These are phyloP conservation scores for Tragelaphus buxtoni DNA, from an alignment of 2,113 vertebrate species.

Conservation along the genomic window DNA sequence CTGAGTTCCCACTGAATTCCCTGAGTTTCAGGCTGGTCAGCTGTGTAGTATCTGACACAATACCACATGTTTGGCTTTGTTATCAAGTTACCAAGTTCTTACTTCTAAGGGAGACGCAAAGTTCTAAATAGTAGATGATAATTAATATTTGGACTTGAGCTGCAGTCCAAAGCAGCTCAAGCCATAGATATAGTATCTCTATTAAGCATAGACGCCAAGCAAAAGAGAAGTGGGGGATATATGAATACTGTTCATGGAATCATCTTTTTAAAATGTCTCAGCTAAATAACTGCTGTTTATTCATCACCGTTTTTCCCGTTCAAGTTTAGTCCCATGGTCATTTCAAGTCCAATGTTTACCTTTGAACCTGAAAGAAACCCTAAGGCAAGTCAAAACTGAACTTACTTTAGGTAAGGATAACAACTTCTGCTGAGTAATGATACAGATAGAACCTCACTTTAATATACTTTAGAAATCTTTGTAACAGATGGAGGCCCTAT, in stretches of 20 bases:
- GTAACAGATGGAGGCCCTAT: background rate
- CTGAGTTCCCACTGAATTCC: background rate
- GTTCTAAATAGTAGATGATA: background rate
- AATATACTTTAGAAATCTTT: background rate
- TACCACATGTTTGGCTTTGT: background rate
- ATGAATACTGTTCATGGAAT: background rate
- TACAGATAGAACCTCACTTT: background rate
- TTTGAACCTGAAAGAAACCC: background rate
- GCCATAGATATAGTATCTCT: background rate
- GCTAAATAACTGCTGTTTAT: background rate
- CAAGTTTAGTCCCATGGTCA: background rate
- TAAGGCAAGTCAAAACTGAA: background rate
- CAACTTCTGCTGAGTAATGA: background rate
- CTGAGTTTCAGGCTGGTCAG: background rate
- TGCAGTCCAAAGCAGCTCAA: background rate
- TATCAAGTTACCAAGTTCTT: background rate
- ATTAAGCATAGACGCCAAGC: background rate
- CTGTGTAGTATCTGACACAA: background rate
- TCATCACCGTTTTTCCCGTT: background rate
- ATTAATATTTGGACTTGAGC: background rate
- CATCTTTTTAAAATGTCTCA: background rate
- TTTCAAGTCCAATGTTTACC: background rate
- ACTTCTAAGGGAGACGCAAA: background rate
- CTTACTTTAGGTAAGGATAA: background rate
- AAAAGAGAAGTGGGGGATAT: background rate